Conservation (phyloP, 2,797 vertebrate genomes). For the Phoeniculus purpureus region DNA sequence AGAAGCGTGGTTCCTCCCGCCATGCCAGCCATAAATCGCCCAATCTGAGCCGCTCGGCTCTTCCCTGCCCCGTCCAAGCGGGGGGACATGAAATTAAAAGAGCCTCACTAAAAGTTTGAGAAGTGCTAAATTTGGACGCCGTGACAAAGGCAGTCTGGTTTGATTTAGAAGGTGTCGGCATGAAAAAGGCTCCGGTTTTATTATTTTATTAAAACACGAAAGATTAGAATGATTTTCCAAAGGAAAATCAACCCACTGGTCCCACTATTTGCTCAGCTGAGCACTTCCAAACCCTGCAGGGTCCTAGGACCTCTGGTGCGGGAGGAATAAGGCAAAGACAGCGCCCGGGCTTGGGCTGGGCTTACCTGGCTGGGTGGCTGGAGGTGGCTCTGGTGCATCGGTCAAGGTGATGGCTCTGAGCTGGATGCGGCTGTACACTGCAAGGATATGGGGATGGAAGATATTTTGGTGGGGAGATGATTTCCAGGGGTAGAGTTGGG, state of each 20-base stretch:
- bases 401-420: accelerated
- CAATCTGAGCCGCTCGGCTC: accelerated
- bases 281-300: background rate
- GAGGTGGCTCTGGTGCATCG: background rate
- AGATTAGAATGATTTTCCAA: constrained; percentile 61
- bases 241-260: background rate
- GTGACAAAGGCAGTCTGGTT: constrained; percentile 58
- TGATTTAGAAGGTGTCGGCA: constrained; percentile 57
- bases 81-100: constrained; percentile 35
- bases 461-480: accelerated
- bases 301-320: background rate
- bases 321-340: background rate
- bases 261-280: constrained; percentile 71
- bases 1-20: background rate
- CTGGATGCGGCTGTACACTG: background rate
- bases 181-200: constrained; percentile 34
- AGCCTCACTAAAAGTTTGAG: constrained; percentile 24
- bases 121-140: constrained; percentile 54
- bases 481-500: background rate
- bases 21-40: background rate
- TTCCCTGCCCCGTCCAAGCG: accelerated
- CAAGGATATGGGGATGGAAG: background rate
- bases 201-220: constrained; percentile 60
- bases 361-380: background rate
- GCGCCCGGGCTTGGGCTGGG: background rate